A percentile compares a stretch with the other conserved stretches of the same genome.
phyloP scores from a whole-genome alignment of 2,888 invertebrate species.

The Cantharis nigra region DNA sequence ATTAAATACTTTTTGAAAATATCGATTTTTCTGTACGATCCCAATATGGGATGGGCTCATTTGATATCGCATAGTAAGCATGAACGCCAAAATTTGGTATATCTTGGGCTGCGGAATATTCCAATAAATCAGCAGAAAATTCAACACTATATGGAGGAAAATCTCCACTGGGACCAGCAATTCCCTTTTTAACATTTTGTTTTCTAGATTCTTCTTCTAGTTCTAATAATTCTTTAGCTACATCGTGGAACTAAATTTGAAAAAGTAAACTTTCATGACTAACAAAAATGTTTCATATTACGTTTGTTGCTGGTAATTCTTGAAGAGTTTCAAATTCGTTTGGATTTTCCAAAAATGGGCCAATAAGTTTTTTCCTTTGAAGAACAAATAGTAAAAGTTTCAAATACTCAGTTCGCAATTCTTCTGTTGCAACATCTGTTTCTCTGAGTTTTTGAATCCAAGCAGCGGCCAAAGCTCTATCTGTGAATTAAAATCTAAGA shows the following conservation, averaged over 20 bases:
- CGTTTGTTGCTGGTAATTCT: slow-evolving; percentile 46
- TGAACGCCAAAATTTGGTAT: slow-evolving; percentile 59
- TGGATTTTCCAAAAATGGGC: slow-evolving; percentile 54
- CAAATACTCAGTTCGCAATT: slow-evolving; percentile 51
- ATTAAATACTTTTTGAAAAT: slow-evolving; percentile 47
- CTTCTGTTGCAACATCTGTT: slow-evolving; percentile 42
- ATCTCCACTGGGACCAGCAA: slow-evolving; percentile 43
- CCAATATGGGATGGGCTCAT: slow-evolving; percentile 55
- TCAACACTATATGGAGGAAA: slow-evolving; percentile 49
- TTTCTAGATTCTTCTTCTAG: slow-evolving; percentile 41
- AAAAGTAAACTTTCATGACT: not conserved
- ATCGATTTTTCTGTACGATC: slow-evolving; percentile 47
- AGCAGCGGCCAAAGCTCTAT: slow-evolving; percentile 53
- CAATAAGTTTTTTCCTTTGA: slow-evolving; percentile 52
- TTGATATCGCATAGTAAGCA: slow-evolving; percentile 58
- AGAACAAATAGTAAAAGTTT: slow-evolving; percentile 56
- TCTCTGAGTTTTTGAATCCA: slow-evolving; percentile 55
- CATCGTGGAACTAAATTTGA: slow-evolving; percentile 42
- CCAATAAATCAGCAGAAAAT: slow-evolving; percentile 53
- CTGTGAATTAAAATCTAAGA: slow-evolving; percentile 37
- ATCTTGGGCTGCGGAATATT: slow-evolving; percentile 57
- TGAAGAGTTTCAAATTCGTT: slow-evolving; percentile 43
- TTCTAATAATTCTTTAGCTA: slow-evolving; percentile 49
- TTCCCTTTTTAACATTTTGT: slow-evolving; percentile 33
- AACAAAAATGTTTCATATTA: slow-evolving; percentile 28